phyloP scores from a whole-genome alignment of 2,888 invertebrate genomes.

The Lomographa bimaculata region DNA sequence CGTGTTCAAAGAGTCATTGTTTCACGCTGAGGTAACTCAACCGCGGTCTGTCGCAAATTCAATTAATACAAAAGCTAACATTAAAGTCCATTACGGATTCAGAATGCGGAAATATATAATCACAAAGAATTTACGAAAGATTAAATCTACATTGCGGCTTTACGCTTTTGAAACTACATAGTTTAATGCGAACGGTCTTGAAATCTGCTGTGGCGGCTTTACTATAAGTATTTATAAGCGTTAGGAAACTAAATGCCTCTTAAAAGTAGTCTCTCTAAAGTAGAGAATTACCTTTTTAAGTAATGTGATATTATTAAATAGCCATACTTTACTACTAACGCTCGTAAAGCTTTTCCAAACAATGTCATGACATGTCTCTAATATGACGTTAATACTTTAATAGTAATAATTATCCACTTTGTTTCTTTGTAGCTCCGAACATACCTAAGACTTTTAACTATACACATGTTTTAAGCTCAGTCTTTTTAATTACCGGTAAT shows the following conservation, averaged over 20 bases:
- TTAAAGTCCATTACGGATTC: slow-evolving; percentile 6
- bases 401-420: no score
- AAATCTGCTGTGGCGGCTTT: slow-evolving; percentile 10
- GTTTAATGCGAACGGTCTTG: slow-evolving; percentile 5
- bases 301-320: no score
- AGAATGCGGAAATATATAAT: slow-evolving; percentile 19
- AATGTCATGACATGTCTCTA: no score
- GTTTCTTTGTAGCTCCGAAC: no score
- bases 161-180: slow-evolving; percentile 14
- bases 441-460: no score
- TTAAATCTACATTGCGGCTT: slow-evolving; percentile 19
- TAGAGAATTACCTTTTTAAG: no score
- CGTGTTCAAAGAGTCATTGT: slow-evolving; percentile 34
- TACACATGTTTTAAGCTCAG: no score
- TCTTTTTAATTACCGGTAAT: no score
- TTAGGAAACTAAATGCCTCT: slow-evolving; percentile 7
- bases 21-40: slow-evolving; percentile 25
- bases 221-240: slow-evolving; percentile 3
- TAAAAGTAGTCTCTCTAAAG: neutral
- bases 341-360: no score
- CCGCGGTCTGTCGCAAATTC: slow-evolving; percentile 20
- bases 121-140: slow-evolving; percentile 17
- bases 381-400: no score
- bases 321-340: no score
- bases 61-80: slow-evolving; percentile 16